Conservation (phyloP, 1,140 invertebrate species). For the Drosophila simulans region DNA sequence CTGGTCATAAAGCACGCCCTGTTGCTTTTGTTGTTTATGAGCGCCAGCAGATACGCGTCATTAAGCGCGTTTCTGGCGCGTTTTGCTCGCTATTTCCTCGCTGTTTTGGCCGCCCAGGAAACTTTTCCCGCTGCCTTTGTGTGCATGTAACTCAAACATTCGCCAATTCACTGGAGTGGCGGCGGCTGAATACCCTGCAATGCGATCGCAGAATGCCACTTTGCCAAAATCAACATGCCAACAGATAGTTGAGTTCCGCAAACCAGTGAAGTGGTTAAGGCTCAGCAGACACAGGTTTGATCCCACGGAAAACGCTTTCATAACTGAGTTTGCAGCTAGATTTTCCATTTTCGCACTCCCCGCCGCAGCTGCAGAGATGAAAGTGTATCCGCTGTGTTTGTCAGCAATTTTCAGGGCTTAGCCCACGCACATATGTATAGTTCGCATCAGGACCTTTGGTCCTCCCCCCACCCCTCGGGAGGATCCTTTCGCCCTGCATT, state of each 20-base stretch:
- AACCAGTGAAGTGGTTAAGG: constrained; percentile 1
- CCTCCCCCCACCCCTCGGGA: background rate
- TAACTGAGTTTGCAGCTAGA: constrained; percentile 4
- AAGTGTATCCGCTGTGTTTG: constrained; percentile 64
- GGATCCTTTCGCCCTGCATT: constrained; percentile 55
- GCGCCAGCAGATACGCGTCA: constrained; percentile 69
- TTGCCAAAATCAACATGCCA: constrained; percentile 2
- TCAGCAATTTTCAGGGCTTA: constrained; percentile 61
- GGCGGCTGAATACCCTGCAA: constrained; percentile 11
- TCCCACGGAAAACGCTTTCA: constrained; percentile 11
- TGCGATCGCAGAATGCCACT: background rate
- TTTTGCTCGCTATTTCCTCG: constrained; percentile 30
- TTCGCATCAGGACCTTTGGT: constrained; percentile 4
- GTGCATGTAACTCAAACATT: background rate
- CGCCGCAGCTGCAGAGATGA: constrained; percentile 2
- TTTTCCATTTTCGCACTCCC: constrained; percentile 4
- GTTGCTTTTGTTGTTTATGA: constrained; percentile 80
- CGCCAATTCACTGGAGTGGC: background rate
- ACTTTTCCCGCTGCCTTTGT: constrained; percentile 19
- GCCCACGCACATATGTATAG: constrained; percentile 11
- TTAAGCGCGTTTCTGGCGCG: constrained; percentile 67
- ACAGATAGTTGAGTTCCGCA: no score
- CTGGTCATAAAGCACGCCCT: constrained; percentile 73
- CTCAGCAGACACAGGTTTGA: constrained; percentile 3
- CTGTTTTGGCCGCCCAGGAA: constrained; percentile 16